These are phyloP conservation scores for Tipula confusa DNA, from an alignment of 2,888 invertebrate species.

Conservation along the genomic window DNA sequence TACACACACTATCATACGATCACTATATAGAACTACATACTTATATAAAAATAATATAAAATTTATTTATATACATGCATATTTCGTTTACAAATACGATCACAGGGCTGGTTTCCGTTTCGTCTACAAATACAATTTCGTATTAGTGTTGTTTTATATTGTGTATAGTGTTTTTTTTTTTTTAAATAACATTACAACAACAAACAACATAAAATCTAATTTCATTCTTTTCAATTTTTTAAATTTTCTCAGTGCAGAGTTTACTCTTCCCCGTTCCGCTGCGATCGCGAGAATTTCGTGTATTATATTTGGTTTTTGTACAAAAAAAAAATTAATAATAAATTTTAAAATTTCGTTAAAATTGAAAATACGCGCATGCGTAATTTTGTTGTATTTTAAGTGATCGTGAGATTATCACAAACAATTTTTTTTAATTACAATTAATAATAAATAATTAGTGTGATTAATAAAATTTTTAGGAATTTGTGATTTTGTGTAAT, in stretches of 20 bases:
- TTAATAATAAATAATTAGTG: not conserved
- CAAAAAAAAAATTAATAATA: constrained; percentile 26
- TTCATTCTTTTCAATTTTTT: constrained; percentile 29
- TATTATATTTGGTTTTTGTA: constrained; percentile 21
- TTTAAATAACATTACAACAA: not conserved
- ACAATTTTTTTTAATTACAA: not conserved
- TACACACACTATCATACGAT: not conserved
- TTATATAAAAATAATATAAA: not conserved
- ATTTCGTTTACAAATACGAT: not conserved
- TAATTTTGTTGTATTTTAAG: not conserved
- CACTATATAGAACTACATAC: not conserved
- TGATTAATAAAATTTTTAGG: not conserved
- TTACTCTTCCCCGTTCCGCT: constrained; percentile 31
- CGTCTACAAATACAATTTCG: not conserved
- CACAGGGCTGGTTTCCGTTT: not conserved
- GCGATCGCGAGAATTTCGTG: constrained; percentile 27
- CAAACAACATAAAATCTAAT: constrained; percentile 26
- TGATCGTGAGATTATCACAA: not conserved
- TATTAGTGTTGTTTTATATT: not conserved
- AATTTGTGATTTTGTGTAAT: not conserved
- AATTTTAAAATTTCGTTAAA: constrained; percentile 7
- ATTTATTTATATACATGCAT: not conserved
- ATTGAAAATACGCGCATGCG: constrained; percentile 12
- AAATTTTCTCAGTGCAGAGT: constrained; percentile 29
- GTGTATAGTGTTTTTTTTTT: not conserved